phyloP scores from a whole-genome alignment of 2,797 vertebrate species.

The Phylloscopus collybita region DNA sequence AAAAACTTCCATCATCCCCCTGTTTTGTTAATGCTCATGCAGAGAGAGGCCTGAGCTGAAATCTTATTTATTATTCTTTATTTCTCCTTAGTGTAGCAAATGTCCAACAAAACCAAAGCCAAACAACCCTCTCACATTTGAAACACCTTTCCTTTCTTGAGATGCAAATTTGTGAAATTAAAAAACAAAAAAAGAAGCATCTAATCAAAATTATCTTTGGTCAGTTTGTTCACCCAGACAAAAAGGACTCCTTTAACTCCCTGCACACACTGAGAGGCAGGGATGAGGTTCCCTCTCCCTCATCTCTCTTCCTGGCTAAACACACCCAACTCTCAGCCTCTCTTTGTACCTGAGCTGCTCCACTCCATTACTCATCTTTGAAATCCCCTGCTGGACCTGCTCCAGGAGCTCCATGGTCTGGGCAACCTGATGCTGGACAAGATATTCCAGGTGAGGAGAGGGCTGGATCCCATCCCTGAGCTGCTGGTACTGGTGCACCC shows the following conservation, averaged over 20 bases:
- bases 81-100: not conserved
- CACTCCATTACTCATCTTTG: fast-evolving
- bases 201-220: not conserved
- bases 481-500: not conserved
- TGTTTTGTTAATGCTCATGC: conserved; percentile 12
- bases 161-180: not conserved
- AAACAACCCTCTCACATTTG: conserved; percentile 5
- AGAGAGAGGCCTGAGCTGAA: not conserved
- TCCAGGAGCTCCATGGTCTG: not conserved
- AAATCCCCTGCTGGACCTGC: not conserved
- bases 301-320: not conserved
- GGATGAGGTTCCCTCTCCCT: not conserved
- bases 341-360: not conserved
- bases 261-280: not conserved
- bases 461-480: not conserved
- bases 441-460: not conserved
- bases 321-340: not conserved
- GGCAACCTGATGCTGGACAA: not conserved
- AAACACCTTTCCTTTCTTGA: conserved; percentile 6
- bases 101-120: not conserved
- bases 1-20: not conserved
- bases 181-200: conserved; percentile 15
- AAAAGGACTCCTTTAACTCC: not conserved
- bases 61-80: conserved; percentile 37
- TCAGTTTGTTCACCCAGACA: not conserved